Evolutionary conservation across 92 coral and sea anemone genomes (phyloP).

Genomic region (Epizoanthus ramosus): DNA sequence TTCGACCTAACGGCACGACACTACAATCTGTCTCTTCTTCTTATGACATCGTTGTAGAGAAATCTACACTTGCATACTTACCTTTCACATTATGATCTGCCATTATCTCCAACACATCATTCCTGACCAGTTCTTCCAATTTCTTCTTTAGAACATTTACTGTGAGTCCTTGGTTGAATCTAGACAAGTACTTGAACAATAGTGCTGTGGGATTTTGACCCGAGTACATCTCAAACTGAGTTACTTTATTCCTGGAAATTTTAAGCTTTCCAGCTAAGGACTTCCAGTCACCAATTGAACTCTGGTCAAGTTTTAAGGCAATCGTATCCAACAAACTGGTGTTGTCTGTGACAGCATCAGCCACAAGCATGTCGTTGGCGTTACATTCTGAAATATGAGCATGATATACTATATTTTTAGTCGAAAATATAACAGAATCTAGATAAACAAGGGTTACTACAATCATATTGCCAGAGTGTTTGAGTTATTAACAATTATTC

Average conservation of each 20-base stretch:
- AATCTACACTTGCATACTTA: background rate
- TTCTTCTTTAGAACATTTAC: background rate
- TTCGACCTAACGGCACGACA: too few species aligned
- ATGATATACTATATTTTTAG: too few species aligned
- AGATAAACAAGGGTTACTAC: too few species aligned
- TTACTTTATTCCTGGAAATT: background rate
- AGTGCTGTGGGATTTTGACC: slow-evolving; percentile 11
- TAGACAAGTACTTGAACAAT: background rate
- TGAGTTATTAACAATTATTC: too few species aligned
- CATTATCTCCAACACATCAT: background rate
- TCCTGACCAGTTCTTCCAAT: background rate
- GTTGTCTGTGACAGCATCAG: background rate
- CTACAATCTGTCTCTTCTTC: too few species aligned
- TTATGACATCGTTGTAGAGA: too few species aligned
- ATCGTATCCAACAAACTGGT: background rate
- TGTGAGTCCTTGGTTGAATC: background rate
- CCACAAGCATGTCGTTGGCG: background rate
- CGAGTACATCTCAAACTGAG: slow-evolving; percentile 26
- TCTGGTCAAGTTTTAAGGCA: background rate
- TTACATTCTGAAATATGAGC: too few species aligned
- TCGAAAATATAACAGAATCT: too few species aligned
- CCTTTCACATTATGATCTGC: background rate
- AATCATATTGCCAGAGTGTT: too few species aligned
- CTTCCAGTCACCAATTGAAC: slow-evolving; percentile 19
- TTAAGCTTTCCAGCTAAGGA: slow-evolving; percentile 11